Evolutionary conservation across 2,797 vertebrate species (phyloP).

Genomic region (Semotilus atromaculatus): DNA sequence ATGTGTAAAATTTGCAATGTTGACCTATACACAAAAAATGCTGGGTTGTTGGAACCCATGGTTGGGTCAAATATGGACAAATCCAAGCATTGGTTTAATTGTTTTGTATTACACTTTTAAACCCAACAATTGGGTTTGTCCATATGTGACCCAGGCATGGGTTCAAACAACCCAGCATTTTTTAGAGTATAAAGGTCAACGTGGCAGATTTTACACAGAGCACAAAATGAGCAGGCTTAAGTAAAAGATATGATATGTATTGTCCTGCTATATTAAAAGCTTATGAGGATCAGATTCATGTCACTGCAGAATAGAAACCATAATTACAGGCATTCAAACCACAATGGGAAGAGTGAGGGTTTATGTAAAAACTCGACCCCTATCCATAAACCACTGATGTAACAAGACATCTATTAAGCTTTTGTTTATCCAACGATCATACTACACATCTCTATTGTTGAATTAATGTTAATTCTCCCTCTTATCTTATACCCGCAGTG

Average conservation of each 20-base stretch:
- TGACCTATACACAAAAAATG: too few species aligned
- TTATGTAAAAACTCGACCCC: not conserved
- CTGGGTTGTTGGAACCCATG: too few species aligned
- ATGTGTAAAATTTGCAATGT: not conserved
- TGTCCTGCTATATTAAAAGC: not conserved
- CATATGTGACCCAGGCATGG: too few species aligned
- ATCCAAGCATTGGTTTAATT: too few species aligned
- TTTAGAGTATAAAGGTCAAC: slow-evolving; percentile 19
- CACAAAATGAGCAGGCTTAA: not conserved
- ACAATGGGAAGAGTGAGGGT: slow-evolving; percentile 22
- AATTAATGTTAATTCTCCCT: slow-evolving; percentile 25
- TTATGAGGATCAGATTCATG: slow-evolving; percentile 3
- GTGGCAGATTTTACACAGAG: not conserved
- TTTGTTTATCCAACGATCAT: slow-evolving; percentile 32
- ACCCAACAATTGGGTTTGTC: too few species aligned
- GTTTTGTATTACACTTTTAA: too few species aligned
- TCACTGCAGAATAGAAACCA: slow-evolving; percentile 20
- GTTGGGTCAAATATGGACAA: too few species aligned
- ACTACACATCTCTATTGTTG: slow-evolving; percentile 22
- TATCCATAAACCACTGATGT: not conserved
- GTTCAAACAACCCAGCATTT: too few species aligned
- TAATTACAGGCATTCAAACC: slow-evolving; percentile 14
- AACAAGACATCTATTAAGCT: not conserved
- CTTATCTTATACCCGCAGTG: slow-evolving; percentile 28
- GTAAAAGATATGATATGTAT: not conserved